Evolutionary conservation across 2,888 invertebrate genomes (phyloP).

Genomic region (Amphipoea oculea): DNA sequence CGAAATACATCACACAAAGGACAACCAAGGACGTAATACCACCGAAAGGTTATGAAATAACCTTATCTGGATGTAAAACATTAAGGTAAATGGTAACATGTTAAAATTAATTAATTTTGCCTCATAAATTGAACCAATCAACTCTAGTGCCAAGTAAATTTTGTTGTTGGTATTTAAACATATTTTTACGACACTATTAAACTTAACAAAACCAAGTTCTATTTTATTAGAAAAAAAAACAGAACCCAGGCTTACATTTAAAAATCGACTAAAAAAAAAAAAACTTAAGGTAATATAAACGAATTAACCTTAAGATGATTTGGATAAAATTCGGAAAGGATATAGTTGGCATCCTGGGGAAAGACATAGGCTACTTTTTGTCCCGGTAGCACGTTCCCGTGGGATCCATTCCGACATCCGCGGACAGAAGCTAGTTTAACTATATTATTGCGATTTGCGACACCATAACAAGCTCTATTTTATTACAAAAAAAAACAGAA

Average conservation of each 20-base stretch:
- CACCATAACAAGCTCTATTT: too few relatives aligned
- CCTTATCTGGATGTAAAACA: slow-evolving; percentile 17
- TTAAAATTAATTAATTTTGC: slow-evolving; percentile 41
- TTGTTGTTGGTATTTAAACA: slow-evolving; percentile 26
- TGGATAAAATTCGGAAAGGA: too few relatives aligned
- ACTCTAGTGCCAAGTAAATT: slow-evolving; percentile 12
- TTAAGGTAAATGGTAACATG: slow-evolving; percentile 23
- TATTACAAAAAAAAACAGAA: neutral
- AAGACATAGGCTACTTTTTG: too few relatives aligned
- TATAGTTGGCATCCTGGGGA: too few relatives aligned
- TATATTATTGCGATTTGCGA: too few relatives aligned
- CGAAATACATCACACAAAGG: slow-evolving; percentile 43
- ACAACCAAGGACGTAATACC: slow-evolving; percentile 7
- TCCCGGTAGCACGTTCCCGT: too few relatives aligned
- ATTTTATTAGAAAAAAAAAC: neutral
- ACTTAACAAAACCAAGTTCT: neutral
- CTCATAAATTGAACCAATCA: slow-evolving; percentile 21
- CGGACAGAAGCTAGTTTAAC: too few relatives aligned
- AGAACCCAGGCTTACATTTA: neutral
- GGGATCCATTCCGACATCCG: too few relatives aligned
- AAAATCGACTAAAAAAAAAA: slow-evolving; percentile 7
- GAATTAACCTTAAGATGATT: slow-evolving; percentile 8
- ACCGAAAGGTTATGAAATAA: slow-evolving; percentile 35
- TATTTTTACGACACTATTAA: slow-evolving; percentile 5
- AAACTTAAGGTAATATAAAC: slow-evolving; percentile 8